phyloP scores from a whole-genome alignment of 2,113 vertebrate species.

The Hypanus sabinus region DNA sequence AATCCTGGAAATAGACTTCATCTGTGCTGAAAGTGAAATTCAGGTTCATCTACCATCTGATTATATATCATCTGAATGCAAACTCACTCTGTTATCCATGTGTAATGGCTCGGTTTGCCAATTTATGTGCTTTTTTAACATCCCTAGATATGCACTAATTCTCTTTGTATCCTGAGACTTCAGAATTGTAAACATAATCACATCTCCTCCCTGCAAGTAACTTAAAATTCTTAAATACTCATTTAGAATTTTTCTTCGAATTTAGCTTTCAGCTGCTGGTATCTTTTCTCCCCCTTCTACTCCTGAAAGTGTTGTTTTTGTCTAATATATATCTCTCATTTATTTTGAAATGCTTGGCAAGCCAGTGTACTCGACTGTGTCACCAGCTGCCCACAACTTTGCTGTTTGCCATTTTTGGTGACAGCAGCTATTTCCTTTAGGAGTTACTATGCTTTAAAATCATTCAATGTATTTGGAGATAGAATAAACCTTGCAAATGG shows the following conservation, averaged over 20 bases:
- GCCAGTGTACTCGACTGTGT: not conserved
- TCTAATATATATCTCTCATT: not conserved
- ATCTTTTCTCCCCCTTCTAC: not conserved
- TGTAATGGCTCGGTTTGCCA: not conserved
- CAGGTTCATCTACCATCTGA: not conserved
- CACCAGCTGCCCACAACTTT: not conserved
- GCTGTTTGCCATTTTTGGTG: not conserved
- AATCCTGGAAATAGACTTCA: too few species aligned
- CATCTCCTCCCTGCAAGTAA: not conserved
- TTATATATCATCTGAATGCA: not conserved
- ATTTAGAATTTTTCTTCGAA: not conserved
- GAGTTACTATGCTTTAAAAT: not conserved
- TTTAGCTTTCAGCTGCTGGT: not conserved
- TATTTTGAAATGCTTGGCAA: not conserved
- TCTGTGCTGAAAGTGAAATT: not conserved
- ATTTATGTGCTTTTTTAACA: not conserved
- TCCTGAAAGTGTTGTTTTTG: not conserved
- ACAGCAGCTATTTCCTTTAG: not conserved
- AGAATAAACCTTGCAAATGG: not conserved
- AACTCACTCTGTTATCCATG: not conserved
- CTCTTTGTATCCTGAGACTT: not conserved
- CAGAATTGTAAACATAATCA: not conserved
- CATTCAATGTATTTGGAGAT: not conserved
- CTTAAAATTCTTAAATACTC: not conserved
- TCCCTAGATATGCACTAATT: not conserved